These are phyloP conservation scores for Mus caroli DNA, from an alignment of 2,797 vertebrate species.

Conservation along the genomic window DNA sequence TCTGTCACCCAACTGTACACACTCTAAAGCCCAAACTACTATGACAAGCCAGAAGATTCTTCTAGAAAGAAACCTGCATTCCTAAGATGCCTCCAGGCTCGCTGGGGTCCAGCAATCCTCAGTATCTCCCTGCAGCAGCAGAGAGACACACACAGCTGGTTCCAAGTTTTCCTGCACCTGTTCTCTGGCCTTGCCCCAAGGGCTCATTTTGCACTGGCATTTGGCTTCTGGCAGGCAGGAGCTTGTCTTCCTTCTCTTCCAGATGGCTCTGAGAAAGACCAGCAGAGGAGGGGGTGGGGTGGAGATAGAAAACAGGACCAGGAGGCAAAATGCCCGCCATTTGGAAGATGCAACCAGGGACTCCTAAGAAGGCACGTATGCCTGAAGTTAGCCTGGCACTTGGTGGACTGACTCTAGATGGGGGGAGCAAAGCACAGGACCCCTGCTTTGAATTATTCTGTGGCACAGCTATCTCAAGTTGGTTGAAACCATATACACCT, in stretches of 20 bases:
- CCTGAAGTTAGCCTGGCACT: not conserved
- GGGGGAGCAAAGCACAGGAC: not conserved
- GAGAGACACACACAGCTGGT: not conserved
- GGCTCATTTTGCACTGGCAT: conserved; percentile 47
- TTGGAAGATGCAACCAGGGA: not conserved
- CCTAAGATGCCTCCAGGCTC: not conserved
- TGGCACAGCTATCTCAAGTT: not conserved
- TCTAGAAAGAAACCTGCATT: not conserved
- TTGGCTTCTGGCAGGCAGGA: conserved; percentile 41
- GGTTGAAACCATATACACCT: not conserved
- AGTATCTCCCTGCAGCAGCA: not conserved
- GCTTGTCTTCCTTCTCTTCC: conserved; percentile 40
- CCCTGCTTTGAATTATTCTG: not conserved
- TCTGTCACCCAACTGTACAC: not conserved
- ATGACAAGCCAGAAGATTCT: not conserved
- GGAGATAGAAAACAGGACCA: not conserved
- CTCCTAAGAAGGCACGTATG: not conserved
- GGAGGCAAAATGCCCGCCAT: not conserved
- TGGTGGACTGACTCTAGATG: not conserved
- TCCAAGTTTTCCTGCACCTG: not conserved
- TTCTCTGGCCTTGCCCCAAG: conserved; percentile 12
- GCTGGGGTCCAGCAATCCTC: not conserved
- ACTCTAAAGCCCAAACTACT: not conserved
- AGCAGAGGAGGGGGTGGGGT: not conserved
- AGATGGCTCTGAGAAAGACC: conserved; percentile 52